A percentile compares a stretch with the other conserved stretches of the same genome.
Evolutionary conservation across 1,140 invertebrate genomes (phyloP).

Genomic region (Drosophila parabipectinata): DNA sequence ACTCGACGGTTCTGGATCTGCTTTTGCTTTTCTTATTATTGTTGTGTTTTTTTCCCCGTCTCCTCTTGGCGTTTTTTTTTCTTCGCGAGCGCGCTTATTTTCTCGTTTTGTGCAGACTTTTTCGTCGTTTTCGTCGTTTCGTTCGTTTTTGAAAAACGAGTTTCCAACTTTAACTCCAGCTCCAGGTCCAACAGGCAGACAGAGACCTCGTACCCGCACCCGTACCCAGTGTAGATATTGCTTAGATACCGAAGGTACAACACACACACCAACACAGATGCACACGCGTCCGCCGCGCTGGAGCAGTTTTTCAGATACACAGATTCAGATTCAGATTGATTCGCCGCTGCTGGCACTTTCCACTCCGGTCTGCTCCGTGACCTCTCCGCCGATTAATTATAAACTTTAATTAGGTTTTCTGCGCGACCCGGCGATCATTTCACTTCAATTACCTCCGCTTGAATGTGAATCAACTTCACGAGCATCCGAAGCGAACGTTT

Average conservation of each 20-base stretch:
- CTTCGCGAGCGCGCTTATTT: slow-evolving; percentile 59
- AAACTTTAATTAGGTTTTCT: slow-evolving; percentile 54
- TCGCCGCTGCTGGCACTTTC: slow-evolving; percentile 30
- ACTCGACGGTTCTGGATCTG: slow-evolving; percentile 43
- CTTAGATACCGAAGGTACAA: slow-evolving; percentile 76
- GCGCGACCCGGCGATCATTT: slow-evolving; percentile 12
- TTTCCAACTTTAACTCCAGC: slow-evolving; percentile 68
- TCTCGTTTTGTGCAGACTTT: slow-evolving; percentile 72
- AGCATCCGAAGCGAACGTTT: slow-evolving; percentile 38
- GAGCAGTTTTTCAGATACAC: slow-evolving; percentile 10
- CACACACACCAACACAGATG: slow-evolving; percentile 38
- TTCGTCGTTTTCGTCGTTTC: slow-evolving; percentile 35
- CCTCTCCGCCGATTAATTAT: slow-evolving; percentile 39
- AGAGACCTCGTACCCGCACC: not conserved
- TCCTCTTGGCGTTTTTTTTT: slow-evolving; percentile 39
- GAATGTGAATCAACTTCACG: not conserved
- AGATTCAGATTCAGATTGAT: slow-evolving; percentile 15
- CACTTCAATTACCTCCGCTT: slow-evolving; percentile 17
- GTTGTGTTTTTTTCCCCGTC: slow-evolving; percentile 39
- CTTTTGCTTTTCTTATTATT: slow-evolving; percentile 46
- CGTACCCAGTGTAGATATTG: slow-evolving; percentile 54
- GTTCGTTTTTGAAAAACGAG: slow-evolving; percentile 69
- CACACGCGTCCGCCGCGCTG: slow-evolving; percentile 8
- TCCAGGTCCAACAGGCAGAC: slow-evolving; percentile 21
- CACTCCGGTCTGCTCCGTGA: slow-evolving; percentile 25